Percentiles rank a stretch among this genome's conserved stretches.
phyloP scores from a whole-genome alignment of 2,113 vertebrate species.

The Poeciliopsis turrubarensis region DNA sequence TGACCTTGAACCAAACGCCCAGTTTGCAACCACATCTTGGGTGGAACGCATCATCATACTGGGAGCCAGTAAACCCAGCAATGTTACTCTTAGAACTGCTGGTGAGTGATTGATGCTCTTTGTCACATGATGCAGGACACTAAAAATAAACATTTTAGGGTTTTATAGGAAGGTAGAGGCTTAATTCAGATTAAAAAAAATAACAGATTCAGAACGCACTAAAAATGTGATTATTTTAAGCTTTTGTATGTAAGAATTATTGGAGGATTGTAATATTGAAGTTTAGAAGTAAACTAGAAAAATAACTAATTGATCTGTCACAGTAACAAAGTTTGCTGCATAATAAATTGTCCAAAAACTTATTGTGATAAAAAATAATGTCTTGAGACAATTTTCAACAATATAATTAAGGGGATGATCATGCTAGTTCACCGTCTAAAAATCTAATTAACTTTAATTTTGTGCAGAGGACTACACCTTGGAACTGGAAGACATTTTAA shows the following conservation, averaged over 20 bases:
- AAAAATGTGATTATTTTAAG: no score
- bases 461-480: no score
- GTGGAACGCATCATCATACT: conserved; percentile 87
- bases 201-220: background rate
- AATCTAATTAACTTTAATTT: no score
- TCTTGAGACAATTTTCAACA: no score
- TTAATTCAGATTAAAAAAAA: background rate
- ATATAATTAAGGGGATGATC: no score
- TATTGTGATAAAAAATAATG: no score
- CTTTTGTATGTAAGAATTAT: background rate
- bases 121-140: background rate
- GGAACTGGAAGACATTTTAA: no score
- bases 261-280: background rate
- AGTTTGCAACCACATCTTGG: conserved; percentile 83
- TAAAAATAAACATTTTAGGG: background rate
- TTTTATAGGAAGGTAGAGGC: background rate
- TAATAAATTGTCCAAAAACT: no score
- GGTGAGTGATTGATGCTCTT: conserved; percentile 73
- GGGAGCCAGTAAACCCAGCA: conserved; percentile 82
- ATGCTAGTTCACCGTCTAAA: no score
- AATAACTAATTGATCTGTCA: background rate
- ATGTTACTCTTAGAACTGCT: conserved; percentile 76
- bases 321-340: no score
- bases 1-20: conserved; percentile 78
- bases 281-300: background rate